phyloP scores from a whole-genome alignment of 2,113 vertebrate genomes.

The Tenebrosternarchus preto region DNA sequence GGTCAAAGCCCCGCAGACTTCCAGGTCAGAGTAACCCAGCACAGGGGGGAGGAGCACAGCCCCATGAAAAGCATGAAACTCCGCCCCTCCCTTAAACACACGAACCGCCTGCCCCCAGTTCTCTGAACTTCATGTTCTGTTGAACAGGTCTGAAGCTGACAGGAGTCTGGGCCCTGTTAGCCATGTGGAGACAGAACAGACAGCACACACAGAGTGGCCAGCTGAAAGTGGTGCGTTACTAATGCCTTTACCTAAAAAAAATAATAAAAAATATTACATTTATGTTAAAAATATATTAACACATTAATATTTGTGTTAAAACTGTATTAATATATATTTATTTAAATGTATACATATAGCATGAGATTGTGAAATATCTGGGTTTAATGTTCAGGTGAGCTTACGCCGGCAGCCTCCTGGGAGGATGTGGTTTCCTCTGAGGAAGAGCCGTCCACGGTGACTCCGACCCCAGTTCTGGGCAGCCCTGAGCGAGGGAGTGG shows the following conservation, averaged over 20 bases:
- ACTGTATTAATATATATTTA: neutral
- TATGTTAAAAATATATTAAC: too few relatives aligned
- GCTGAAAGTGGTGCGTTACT: constrained; percentile 74
- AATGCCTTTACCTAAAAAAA: neutral
- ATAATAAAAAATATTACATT: too few relatives aligned
- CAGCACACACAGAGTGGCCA: constrained; percentile 72
- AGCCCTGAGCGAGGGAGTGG: constrained; percentile 69
- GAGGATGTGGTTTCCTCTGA: constrained; percentile 67
- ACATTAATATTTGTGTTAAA: too few relatives aligned
- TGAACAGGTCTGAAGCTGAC: constrained; percentile 75
- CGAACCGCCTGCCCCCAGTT: neutral
- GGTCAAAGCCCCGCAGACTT: constrained; percentile 75
- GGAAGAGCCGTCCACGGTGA: constrained; percentile 66
- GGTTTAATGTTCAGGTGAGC: too few relatives aligned
- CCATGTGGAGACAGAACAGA: constrained; percentile 75
- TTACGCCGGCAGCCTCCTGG: constrained; percentile 51
- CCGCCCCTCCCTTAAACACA: too few relatives aligned
- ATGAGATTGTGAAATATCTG: constrained; percentile 2
- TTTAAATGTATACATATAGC: neutral
- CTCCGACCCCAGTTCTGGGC: constrained; percentile 59
- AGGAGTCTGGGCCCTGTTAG: constrained; percentile 75
- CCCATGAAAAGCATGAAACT: too few relatives aligned
- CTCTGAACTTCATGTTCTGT: neutral
- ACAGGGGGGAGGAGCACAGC: too few relatives aligned
- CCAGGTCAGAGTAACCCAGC: constrained; percentile 77